Evolutionary conservation across 2,113 vertebrate species (phyloP).

Genomic region (Rattus norvegicus): DNA sequence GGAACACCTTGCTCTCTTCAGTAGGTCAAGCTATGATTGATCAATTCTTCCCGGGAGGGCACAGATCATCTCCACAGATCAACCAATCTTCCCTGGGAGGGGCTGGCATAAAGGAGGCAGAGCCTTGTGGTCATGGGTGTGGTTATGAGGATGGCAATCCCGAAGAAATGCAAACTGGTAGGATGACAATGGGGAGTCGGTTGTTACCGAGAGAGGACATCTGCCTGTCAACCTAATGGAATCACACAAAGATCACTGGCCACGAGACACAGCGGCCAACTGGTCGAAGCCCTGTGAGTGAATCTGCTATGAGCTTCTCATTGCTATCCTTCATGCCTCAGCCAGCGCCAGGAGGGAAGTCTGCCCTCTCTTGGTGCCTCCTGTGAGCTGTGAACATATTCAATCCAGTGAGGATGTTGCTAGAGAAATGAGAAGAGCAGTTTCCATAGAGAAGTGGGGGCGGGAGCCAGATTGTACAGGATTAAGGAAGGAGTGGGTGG

Average conservation of each 20-base stretch:
- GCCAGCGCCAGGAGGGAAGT: background rate
- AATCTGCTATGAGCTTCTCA: background rate
- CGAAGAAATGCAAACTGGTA: background rate
- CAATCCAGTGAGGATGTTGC: constrained; percentile 52
- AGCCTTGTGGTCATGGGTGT: background rate
- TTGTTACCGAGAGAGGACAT: background rate
- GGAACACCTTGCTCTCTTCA: constrained; percentile 15
- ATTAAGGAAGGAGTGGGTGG: constrained; percentile 81
- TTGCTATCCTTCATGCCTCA: background rate
- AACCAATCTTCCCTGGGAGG: background rate
- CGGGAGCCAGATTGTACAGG: constrained; percentile 77
- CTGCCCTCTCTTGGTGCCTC: constrained; percentile 45
- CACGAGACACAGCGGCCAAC: background rate
- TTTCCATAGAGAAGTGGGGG: constrained; percentile 82
- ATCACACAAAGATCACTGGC: background rate
- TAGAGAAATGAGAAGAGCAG: constrained; percentile 77
- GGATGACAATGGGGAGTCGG: background rate
- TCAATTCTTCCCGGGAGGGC: background rate
- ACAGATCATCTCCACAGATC: background rate
- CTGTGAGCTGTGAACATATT: constrained; percentile 47
- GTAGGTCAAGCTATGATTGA: background rate
- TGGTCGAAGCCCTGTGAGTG: background rate
- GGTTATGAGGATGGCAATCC: background rate
- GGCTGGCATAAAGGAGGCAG: background rate
- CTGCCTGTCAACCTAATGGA: background rate